Evolutionary conservation across 1,140 invertebrate genomes (phyloP).

Genomic region (Adoxophyes honmai): DNA sequence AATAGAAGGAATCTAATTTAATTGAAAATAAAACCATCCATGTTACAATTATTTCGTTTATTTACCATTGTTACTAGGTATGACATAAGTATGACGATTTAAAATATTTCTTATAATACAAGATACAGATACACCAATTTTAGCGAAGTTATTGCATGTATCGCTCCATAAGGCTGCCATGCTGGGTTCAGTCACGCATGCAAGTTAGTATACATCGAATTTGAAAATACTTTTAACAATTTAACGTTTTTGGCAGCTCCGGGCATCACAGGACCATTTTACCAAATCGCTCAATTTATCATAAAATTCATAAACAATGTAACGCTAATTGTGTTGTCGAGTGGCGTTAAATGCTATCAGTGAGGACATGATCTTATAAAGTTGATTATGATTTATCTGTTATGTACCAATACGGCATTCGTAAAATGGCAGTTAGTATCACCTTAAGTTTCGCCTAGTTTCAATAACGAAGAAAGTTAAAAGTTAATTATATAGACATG

Average conservation of each 20-base stretch:
- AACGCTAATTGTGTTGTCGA: too few relatives aligned
- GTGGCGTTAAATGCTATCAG: background rate
- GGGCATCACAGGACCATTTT: slow-evolving; percentile 19
- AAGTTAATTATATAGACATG: slow-evolving; percentile 16
- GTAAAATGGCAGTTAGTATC: slow-evolving; percentile 63
- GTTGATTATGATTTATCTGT: slow-evolving; percentile 18
- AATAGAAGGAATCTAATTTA: background rate
- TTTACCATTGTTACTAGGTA: slow-evolving; percentile 13
- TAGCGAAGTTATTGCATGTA: slow-evolving; percentile 14
- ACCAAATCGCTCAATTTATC: background rate
- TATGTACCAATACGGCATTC: slow-evolving; percentile 27
- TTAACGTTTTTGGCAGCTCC: slow-evolving; percentile 21
- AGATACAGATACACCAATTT: slow-evolving; percentile 12
- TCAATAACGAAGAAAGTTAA: slow-evolving; percentile 15
- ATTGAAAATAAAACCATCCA: slow-evolving; percentile 18
- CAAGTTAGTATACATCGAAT: slow-evolving; percentile 10
- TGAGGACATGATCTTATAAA: slow-evolving; percentile 4
- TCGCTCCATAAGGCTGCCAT: slow-evolving; percentile 16
- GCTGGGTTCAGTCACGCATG: slow-evolving; percentile 6
- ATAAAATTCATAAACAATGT: too few relatives aligned
- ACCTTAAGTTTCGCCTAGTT: slow-evolving; percentile 42
- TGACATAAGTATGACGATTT: slow-evolving; percentile 10
- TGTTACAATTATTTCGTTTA: slow-evolving; percentile 20
- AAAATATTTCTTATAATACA: slow-evolving; percentile 12
- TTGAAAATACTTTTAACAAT: slow-evolving; percentile 9